Conservation (phyloP, 1,140 invertebrate species). For the Gyrodactylus salaris region DNA sequence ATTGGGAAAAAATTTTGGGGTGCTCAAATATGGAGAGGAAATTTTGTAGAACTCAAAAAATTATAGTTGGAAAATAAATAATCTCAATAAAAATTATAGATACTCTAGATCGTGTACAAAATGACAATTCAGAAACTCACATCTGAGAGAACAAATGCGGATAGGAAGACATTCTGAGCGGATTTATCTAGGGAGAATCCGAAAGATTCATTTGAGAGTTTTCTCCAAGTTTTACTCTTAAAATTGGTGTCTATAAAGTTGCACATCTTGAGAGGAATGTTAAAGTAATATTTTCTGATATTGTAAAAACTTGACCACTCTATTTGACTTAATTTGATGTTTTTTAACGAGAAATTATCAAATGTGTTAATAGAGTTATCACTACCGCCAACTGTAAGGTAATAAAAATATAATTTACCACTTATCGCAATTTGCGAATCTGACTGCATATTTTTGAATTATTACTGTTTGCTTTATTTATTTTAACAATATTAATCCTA, state of each 20-base stretch:
- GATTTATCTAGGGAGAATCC: background rate
- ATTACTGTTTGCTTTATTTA: too few relatives aligned
- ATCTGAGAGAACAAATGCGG: background rate
- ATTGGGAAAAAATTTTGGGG: too few relatives aligned
- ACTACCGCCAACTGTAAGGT: background rate
- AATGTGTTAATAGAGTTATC: background rate
- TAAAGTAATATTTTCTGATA: background rate
- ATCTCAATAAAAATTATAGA: too few relatives aligned
- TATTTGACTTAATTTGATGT: background rate
- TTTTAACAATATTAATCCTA: too few relatives aligned
- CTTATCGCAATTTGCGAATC: background rate
- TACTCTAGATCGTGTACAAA: too few relatives aligned
- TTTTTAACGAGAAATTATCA: background rate
- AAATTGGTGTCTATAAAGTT: background rate
- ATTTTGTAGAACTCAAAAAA: too few relatives aligned
- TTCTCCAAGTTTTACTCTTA: background rate
- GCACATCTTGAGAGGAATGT: background rate
- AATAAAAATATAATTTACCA: background rate
- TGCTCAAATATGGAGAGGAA: too few relatives aligned
- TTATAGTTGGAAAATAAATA: too few relatives aligned
- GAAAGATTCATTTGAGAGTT: background rate
- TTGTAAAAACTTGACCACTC: background rate
- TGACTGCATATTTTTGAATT: background rate
- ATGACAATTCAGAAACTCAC: too few relatives aligned
- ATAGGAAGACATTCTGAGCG: background rate